Conservation (phyloP, 2,888 invertebrate species). For the Pyrocoelia pectoralis region DNA sequence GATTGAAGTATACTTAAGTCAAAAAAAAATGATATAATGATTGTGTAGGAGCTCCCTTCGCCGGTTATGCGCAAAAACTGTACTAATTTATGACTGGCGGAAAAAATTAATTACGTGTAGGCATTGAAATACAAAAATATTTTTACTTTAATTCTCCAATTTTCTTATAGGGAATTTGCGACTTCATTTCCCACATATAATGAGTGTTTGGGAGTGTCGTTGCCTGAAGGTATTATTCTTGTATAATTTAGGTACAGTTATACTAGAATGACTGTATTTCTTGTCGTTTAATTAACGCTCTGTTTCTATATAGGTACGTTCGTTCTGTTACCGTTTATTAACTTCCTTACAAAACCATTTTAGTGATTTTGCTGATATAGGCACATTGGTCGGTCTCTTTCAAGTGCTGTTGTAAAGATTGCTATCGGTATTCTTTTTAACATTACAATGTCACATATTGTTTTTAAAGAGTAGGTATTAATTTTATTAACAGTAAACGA, state of each 20-base stretch:
- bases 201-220: slow-evolving; percentile 45
- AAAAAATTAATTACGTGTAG: background rate
- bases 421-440: background rate
- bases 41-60: background rate
- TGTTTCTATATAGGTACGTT: slow-evolving; percentile 4
- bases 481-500: too few relatives aligned
- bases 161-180: slow-evolving; percentile 9
- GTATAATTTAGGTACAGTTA: slow-evolving; percentile 49
- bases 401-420: background rate
- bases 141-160: slow-evolving; percentile 8
- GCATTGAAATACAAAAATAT: slow-evolving; percentile 17
- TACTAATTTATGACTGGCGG: background rate
- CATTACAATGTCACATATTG: too few relatives aligned
- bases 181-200: slow-evolving; percentile 31
- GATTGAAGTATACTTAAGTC: background rate
- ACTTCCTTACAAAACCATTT: slow-evolving; percentile 1
- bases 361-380: too few relatives aligned
- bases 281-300: slow-evolving; percentile 31
- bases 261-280: slow-evolving; percentile 44
- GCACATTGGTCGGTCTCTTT: background rate
- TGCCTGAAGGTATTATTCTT: slow-evolving; percentile 41
- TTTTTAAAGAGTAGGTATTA: too few relatives aligned
- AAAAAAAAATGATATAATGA: background rate
- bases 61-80: background rate
- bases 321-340: slow-evolving; percentile 2